A percentile compares a stretch with the other conserved stretches of the same genome.
phyloP scores from a whole-genome alignment of 2,888 invertebrate genomes.

The Sericinus montela region DNA sequence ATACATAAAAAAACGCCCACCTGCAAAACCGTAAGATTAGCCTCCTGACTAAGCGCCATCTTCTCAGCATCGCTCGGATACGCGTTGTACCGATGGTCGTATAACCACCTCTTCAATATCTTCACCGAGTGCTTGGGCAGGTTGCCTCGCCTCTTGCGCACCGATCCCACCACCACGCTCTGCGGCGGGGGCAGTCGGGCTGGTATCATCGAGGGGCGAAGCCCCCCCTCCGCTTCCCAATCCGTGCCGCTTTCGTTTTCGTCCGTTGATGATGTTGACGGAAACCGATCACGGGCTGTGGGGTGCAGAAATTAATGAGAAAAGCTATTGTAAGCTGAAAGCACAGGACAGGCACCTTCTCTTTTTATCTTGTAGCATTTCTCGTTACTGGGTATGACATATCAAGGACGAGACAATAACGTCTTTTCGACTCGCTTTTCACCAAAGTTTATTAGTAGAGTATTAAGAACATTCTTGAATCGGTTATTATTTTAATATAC shows the following conservation, averaged over 20 bases:
- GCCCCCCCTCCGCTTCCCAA: slow-evolving; percentile 57
- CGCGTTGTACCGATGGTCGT: slow-evolving; percentile 96
- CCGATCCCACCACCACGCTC: slow-evolving; percentile 63
- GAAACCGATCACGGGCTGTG: slow-evolving; percentile 83
- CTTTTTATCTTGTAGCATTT: no score
- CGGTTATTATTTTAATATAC: no score
- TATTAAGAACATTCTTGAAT: no score
- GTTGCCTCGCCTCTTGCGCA: slow-evolving; percentile 92
- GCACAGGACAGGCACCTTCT: no score
- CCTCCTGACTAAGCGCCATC: slow-evolving; percentile 89
- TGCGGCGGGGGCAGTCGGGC: slow-evolving; percentile 32
- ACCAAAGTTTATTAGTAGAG: no score
- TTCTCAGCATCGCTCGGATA: slow-evolving; percentile 97
- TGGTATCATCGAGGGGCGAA: slow-evolving; percentile 28
- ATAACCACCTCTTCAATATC: slow-evolving; percentile 94
- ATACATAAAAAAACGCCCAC: no score
- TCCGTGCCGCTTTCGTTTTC: slow-evolving; percentile 82
- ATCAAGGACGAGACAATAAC: no score
- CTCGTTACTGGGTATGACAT: no score
- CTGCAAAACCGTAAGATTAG: slow-evolving; percentile 92
- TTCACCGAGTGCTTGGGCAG: slow-evolving; percentile 95
- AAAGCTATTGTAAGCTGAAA: no score
- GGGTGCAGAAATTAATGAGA: no score
- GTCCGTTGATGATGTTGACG: slow-evolving; percentile 83
- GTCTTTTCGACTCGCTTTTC: no score